Conservation (phyloP, 1,140 invertebrate species). For the Andricus grossulariae region DNA sequence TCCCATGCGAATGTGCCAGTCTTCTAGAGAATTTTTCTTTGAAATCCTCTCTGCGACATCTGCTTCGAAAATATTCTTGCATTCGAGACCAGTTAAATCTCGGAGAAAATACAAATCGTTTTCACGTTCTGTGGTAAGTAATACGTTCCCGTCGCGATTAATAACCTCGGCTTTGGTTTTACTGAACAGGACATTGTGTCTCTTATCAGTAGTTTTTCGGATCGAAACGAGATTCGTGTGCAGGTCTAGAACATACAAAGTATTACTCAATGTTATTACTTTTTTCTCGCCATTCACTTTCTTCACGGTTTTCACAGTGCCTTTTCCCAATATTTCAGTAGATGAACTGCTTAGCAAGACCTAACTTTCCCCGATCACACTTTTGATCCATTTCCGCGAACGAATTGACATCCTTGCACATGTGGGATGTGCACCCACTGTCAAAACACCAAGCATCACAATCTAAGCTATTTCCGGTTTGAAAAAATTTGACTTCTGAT, state of each 20-base stretch:
- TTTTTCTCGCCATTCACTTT: neutral
- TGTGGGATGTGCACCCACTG: constrained; percentile 44
- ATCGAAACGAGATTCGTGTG: constrained; percentile 51
- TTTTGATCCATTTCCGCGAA: constrained; percentile 28
- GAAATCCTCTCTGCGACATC: neutral
- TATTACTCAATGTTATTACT: constrained; percentile 39
- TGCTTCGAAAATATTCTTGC: constrained; percentile 22
- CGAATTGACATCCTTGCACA: constrained; percentile 32
- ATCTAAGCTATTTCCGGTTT: no score
- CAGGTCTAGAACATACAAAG: constrained; percentile 49
- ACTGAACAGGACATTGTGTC: no score
- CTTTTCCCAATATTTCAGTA: no score
- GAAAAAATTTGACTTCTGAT: neutral
- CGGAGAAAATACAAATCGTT: constrained; percentile 41
- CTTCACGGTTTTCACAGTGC: no score
- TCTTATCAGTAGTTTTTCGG: constrained; percentile 48
- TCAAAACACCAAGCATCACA: constrained; percentile 42
- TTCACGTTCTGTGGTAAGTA: constrained; percentile 37
- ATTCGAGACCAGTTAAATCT: constrained; percentile 7
- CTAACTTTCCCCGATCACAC: constrained; percentile 26
- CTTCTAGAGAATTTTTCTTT: constrained; percentile 3
- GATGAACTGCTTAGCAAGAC: constrained; percentile 39
- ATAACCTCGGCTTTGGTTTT: no score
- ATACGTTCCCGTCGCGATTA: no score
- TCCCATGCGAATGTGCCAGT: constrained; percentile 43